Conservation (phyloP, 2,113 vertebrate species). For the Phycodurus eques region DNA sequence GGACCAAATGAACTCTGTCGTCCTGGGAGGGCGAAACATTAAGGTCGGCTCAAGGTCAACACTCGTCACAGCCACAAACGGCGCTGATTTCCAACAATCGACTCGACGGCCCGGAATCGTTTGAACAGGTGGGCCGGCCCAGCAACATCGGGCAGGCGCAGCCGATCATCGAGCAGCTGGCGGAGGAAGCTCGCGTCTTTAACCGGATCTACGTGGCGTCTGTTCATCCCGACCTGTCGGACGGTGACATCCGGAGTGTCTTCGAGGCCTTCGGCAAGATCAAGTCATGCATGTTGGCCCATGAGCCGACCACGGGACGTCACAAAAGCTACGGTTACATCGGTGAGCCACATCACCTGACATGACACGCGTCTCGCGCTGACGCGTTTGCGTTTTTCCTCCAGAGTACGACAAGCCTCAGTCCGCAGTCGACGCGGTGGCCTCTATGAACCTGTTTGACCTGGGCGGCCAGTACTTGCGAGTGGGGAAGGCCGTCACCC, state of each 20-base stretch:
- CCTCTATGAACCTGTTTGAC: conserved; percentile 98
- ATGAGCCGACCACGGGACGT: conserved; percentile 93
- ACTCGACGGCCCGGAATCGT: not conserved
- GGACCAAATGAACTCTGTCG: conserved; percentile 99
- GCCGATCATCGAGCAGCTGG: conserved; percentile 97
- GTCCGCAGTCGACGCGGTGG: conserved; percentile 92
- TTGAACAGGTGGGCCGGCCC: conserved; percentile 89
- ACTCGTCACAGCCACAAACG: not conserved
- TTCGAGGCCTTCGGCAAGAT: conserved; percentile 98
- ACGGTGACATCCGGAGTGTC: conserved; percentile 97
- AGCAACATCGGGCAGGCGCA: conserved; percentile 98
- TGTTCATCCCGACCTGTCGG: conserved; percentile 93
- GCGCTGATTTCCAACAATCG: not conserved
- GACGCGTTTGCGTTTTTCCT: conserved; percentile 31
- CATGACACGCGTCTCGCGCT: conserved; percentile 1
- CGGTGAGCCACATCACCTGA: conserved; percentile 74
- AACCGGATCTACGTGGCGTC: conserved; percentile 98
- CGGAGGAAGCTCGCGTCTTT: conserved; percentile 93
- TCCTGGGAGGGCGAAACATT: conserved; percentile 96
- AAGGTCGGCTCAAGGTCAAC: conserved; percentile 65
- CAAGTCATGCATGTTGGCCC: conserved; percentile 90
- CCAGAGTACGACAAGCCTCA: conserved; percentile 97
- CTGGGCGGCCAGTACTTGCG: conserved; percentile 91
- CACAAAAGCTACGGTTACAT: conserved; percentile 98
- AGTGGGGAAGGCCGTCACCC: conserved; percentile 90